Conservation (phyloP, 2,797 vertebrate species). For the Apodemus agrarius region DNA sequence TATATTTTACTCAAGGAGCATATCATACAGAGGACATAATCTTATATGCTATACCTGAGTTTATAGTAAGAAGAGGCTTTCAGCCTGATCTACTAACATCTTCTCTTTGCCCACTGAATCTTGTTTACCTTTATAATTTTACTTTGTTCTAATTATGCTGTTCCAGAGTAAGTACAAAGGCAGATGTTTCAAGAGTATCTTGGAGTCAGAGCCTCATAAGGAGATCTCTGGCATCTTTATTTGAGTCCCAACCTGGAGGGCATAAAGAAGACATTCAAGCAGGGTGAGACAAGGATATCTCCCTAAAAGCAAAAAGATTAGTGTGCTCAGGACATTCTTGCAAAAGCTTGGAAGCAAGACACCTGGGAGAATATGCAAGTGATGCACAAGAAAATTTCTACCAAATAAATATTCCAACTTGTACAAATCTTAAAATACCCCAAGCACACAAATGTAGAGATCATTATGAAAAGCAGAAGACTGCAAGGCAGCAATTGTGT, state of each 20-base stretch:
- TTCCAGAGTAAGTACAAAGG: neutral
- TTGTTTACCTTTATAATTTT: neutral
- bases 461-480: neutral
- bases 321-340: neutral
- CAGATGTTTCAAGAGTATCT: neutral
- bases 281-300: neutral
- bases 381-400: neutral
- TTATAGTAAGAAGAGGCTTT: too few relatives aligned
- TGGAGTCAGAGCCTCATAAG: neutral
- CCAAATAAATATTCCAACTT: neutral
- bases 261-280: neutral
- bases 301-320: neutral
- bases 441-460: neutral
- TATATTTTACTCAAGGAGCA: too few relatives aligned
- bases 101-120: neutral
- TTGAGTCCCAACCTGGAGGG: neutral
- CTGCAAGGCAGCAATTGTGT: neutral
- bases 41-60: too few relatives aligned
- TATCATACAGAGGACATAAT: too few relatives aligned
- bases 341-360: neutral
- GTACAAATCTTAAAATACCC: neutral
- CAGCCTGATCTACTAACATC: too few relatives aligned
- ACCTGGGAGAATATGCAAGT: neutral
- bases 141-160: neutral
- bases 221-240: neutral